These are phyloP conservation scores for Elachura formosa DNA, from an alignment of 2,113 vertebrate species.

Conservation along the genomic window DNA sequence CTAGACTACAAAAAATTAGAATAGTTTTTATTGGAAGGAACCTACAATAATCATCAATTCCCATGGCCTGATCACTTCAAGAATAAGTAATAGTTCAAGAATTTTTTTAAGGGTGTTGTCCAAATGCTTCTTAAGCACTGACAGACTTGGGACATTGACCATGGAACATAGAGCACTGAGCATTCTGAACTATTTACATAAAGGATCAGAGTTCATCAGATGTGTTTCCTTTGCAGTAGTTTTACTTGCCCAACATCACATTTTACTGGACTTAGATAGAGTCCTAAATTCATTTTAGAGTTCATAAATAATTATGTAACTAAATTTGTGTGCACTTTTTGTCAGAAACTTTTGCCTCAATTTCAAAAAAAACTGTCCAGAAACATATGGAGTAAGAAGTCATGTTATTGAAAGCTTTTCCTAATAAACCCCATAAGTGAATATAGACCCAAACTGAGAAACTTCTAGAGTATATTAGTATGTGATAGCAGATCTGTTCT, in stretches of 20 bases:
- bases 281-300: neutral
- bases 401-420: neutral
- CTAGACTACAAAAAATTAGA: neutral
- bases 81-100: neutral
- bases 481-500: neutral
- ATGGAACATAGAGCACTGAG: neutral
- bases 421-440: fast-evolving
- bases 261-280: fast-evolving
- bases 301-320: neutral
- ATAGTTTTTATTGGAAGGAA: neutral
- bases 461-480: neutral
- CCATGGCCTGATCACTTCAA: neutral
- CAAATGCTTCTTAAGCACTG: neutral
- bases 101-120: neutral
- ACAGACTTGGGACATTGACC: neutral
- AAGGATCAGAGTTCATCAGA: neutral
- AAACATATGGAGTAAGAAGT: neutral
- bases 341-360: neutral
- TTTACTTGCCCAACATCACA: neutral
- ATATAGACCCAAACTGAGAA: neutral
- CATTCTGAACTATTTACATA: neutral
- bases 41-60: neutral
- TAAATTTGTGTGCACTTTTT: neutral
- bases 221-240: neutral
- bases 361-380: neutral